These are phyloP conservation scores for Pedicia rivosa DNA, from an alignment of 2,888 invertebrate genomes.

Conservation along the genomic window DNA sequence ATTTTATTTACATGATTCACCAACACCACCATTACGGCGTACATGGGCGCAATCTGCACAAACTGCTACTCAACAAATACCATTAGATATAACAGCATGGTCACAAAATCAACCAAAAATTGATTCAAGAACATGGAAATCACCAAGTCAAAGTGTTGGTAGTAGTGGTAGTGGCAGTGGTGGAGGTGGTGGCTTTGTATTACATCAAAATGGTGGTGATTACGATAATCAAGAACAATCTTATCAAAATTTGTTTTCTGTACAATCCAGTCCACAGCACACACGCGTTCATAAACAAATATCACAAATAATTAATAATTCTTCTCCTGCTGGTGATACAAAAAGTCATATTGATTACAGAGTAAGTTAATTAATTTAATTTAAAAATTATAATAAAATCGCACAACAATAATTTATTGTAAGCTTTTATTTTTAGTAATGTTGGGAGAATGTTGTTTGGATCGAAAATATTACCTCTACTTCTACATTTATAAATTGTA, in stretches of 20 bases:
- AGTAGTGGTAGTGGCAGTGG: constrained; percentile 8
- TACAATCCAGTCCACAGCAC: constrained; percentile 50
- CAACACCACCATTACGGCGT: constrained; percentile 38
- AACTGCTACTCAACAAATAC: constrained; percentile 23
- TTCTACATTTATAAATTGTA: too few relatives aligned
- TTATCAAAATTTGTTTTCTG: constrained; percentile 25
- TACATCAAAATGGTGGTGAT: constrained; percentile 52
- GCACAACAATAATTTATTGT: too few relatives aligned
- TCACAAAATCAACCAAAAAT: constrained; percentile 19
- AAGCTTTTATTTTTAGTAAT: too few relatives aligned
- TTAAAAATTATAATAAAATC: background rate
- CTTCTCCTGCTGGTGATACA: constrained; percentile 8
- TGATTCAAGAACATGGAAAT: constrained; percentile 32
- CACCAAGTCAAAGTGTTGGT: constrained; percentile 19
- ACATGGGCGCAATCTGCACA: constrained; percentile 48
- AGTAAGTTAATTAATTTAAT: constrained; percentile 13
- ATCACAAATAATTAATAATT: constrained; percentile 22
- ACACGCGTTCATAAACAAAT: constrained; percentile 40
- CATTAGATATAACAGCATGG: constrained; percentile 27
- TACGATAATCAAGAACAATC: constrained; percentile 38
- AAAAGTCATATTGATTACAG: constrained; percentile 17
- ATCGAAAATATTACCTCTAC: too few relatives aligned
- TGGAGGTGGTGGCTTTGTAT: constrained; percentile 34
- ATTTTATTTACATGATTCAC: constrained; percentile 61
- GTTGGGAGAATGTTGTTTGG: too few relatives aligned